These are phyloP conservation scores for Loxodonta africana DNA, from an alignment of 2,113 vertebrate genomes.

Conservation along the genomic window DNA sequence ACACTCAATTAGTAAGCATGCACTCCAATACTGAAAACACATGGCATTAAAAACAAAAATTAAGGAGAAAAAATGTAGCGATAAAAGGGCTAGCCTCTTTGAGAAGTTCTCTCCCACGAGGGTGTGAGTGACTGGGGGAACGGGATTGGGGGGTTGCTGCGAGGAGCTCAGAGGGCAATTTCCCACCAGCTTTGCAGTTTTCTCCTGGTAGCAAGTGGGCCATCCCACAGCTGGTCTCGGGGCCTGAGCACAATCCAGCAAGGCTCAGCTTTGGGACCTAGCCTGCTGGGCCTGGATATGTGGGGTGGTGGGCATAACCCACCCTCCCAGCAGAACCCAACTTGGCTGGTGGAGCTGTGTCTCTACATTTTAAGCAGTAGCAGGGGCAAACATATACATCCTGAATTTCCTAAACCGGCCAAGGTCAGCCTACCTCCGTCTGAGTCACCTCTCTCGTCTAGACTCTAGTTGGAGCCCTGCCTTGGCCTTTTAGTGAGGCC, in stretches of 20 bases:
- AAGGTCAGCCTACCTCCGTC: neutral
- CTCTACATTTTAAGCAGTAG: neutral
- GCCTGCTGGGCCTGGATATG: too few species aligned
- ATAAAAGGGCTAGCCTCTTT: neutral
- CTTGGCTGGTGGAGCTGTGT: neutral
- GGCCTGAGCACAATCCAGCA: neutral
- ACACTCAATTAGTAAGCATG: too few species aligned
- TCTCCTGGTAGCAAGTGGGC: too few species aligned
- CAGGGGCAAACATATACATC: rapidly evolving
- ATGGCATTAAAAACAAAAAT: too few species aligned
- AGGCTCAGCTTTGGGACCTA: neutral
- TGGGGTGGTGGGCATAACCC: neutral
- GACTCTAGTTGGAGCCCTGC: neutral
- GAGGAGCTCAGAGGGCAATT: neutral
- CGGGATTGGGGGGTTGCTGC: neutral
- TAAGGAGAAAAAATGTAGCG: too few species aligned
- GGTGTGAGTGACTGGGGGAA: neutral
- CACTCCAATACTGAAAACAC: too few species aligned
- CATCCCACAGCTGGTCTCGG: neutral
- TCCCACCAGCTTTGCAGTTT: neutral
- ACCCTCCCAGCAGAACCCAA: neutral
- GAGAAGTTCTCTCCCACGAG: neutral
- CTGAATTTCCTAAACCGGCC: neutral
- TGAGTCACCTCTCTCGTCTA: neutral
- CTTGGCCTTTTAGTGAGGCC: neutral